Conservation (phyloP, 2,113 vertebrate species). For the Pachyramphus minor region DNA sequence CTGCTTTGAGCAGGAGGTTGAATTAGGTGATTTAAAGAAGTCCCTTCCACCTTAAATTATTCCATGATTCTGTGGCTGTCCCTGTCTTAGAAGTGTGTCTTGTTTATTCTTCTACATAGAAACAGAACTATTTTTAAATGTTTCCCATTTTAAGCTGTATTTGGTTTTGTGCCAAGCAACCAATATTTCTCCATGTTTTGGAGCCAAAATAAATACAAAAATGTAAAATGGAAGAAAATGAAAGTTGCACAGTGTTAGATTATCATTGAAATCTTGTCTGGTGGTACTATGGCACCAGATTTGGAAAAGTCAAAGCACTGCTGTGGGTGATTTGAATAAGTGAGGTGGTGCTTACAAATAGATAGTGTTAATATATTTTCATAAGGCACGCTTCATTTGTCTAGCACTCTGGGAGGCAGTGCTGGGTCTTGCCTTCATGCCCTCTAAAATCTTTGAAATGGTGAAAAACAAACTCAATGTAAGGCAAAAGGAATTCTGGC, state of each 20-base stretch:
- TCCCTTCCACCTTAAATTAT: background rate
- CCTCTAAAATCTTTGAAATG: slow-evolving; percentile 5
- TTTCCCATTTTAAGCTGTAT: slow-evolving; percentile 8
- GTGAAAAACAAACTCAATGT: slow-evolving; percentile 20
- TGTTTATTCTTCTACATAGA: slow-evolving; percentile 34
- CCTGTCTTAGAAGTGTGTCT: background rate
- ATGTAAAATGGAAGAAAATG: background rate
- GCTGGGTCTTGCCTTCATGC: background rate
- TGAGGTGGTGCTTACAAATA: background rate
- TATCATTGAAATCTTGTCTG: background rate
- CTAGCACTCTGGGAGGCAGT: background rate
- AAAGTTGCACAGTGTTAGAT: background rate
- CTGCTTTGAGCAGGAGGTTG: background rate
- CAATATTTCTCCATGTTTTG: background rate
- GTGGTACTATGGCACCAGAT: background rate
- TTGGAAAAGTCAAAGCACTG: background rate
- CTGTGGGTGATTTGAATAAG: background rate
- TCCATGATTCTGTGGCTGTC: background rate
- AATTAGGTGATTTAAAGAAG: background rate
- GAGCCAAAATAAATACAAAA: slow-evolving; percentile 2
- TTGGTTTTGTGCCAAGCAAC: background rate
- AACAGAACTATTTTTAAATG: slow-evolving; percentile 36
- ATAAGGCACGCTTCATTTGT: background rate
- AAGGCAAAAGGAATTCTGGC: slow-evolving; percentile 38
- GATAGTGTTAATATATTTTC: background rate